A percentile compares a stretch with the other conserved stretches of the same genome.
These are phyloP conservation scores for Bambusicola thoracicus DNA, from an alignment of 2,113 vertebrate genomes.

Conservation along the genomic window DNA sequence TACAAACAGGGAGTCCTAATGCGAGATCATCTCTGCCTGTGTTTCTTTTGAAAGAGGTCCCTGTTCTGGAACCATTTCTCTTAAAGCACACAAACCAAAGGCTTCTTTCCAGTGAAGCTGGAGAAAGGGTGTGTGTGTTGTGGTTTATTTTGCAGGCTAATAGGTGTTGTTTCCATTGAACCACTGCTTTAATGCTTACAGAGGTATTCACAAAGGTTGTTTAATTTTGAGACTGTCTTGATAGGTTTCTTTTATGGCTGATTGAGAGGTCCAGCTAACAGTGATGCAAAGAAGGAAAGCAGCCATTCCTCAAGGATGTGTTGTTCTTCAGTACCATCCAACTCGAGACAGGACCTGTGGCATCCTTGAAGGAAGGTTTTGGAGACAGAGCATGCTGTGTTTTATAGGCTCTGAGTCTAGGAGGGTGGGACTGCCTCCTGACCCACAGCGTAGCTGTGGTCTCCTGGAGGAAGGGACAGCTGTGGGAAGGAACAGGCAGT, in stretches of 20 bases:
- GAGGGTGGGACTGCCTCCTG: background rate
- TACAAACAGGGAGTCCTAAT: background rate
- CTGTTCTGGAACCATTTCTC: accelerated
- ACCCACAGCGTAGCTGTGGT: background rate
- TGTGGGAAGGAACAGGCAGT: background rate
- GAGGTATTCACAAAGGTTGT: background rate
- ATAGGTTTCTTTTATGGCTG: background rate
- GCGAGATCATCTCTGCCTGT: background rate
- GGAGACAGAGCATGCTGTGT: background rate
- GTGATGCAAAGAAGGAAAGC: background rate
- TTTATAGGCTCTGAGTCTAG: background rate
- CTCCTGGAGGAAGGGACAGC: background rate
- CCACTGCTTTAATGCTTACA: background rate
- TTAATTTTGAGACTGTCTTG: background rate
- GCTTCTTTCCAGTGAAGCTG: background rate
- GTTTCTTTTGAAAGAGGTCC: background rate
- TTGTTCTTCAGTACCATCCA: background rate
- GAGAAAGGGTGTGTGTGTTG: background rate
- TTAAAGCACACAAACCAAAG: background rate
- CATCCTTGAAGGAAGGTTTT: background rate
- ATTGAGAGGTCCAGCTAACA: background rate
- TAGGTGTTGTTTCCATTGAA: background rate
- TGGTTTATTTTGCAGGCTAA: background rate
- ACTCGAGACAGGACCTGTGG: background rate
- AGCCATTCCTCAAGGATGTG: background rate